Evolutionary conservation across 1,140 invertebrate species (phyloP).

Genomic region (Zaprionus nigranus): DNA sequence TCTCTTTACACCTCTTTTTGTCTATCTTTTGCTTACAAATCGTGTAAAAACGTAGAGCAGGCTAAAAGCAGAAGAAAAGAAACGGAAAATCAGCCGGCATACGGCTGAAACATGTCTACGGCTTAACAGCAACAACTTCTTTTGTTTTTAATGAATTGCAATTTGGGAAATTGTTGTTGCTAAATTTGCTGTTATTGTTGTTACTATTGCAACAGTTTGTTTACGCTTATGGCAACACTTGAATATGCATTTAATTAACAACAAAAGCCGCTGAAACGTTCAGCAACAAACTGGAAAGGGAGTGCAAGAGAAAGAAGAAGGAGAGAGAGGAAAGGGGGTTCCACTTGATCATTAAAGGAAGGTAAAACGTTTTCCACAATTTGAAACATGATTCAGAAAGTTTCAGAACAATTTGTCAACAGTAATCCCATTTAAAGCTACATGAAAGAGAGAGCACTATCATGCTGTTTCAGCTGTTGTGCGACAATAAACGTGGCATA

Average conservation of each 20-base stretch:
- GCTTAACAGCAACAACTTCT: constrained; percentile 41
- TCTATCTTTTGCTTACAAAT: constrained; percentile 1
- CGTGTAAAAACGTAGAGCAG: neutral
- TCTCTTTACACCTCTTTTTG: neutral
- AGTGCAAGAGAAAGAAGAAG: neutral
- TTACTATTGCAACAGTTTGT: constrained; percentile 25
- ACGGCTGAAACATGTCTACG: constrained; percentile 55
- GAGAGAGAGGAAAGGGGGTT: neutral
- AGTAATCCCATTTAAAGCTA: neutral
- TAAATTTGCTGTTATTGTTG: constrained; percentile 12
- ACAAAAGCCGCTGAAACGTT: constrained; percentile 9
- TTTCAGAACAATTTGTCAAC: neutral
- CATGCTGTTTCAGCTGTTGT: neutral
- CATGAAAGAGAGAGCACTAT: neutral
- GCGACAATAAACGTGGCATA: neutral
- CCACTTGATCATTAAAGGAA: too few relatives aligned
- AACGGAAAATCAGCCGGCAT: too few relatives aligned
- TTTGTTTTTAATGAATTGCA: constrained; percentile 67
- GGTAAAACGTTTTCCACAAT: too few relatives aligned
- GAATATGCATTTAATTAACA: constrained; percentile 37
- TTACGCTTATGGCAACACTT: constrained; percentile 25
- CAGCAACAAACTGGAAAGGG: constrained; percentile 12
- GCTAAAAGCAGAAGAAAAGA: constrained; percentile 35
- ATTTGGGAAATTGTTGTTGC: constrained; percentile 23
- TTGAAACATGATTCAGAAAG: neutral